Evolutionary conservation across 2,113 vertebrate genomes (phyloP).

Genomic region (Anolis sagrei): DNA sequence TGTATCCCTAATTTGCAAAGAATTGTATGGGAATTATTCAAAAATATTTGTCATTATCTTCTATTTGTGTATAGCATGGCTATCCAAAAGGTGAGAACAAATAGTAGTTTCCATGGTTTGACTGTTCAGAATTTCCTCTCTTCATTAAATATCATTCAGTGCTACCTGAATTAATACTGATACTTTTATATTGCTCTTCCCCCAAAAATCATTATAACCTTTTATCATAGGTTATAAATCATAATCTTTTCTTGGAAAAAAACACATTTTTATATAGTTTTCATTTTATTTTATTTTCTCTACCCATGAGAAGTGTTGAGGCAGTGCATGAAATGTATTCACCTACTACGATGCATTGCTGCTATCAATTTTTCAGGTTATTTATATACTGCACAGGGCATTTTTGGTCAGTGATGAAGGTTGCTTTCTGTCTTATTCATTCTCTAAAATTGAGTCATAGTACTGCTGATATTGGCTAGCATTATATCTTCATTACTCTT

Average conservation of each 20-base stretch:
- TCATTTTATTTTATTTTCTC: neutral
- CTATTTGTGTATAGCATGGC: neutral
- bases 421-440: conserved; percentile 21
- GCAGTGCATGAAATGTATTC: conserved; percentile 24
- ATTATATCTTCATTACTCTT: conserved; percentile 28
- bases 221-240: neutral
- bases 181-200: conserved; percentile 15
- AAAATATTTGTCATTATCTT: neutral
- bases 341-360: conserved; percentile 25
- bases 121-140: neutral
- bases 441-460: conserved; percentile 16
- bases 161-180: neutral
- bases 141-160: conserved; percentile 24
- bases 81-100: neutral
- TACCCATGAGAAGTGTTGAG: conserved; percentile 22
- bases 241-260: conserved; percentile 5
- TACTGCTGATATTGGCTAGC: conserved; percentile 30
- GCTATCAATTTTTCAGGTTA: conserved; percentile 40
- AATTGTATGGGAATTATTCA: neutral
- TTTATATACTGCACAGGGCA: conserved; percentile 34
- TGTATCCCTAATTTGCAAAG: neutral
- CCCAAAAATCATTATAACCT: neutral
- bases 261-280: neutral
- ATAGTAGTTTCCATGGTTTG: neutral
- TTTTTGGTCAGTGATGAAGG: conserved; percentile 29